A percentile compares a stretch with the other conserved stretches of the same genome.
Conservation (phyloP, 2,888 invertebrate species). For the Ferdinandea cuprea region DNA sequence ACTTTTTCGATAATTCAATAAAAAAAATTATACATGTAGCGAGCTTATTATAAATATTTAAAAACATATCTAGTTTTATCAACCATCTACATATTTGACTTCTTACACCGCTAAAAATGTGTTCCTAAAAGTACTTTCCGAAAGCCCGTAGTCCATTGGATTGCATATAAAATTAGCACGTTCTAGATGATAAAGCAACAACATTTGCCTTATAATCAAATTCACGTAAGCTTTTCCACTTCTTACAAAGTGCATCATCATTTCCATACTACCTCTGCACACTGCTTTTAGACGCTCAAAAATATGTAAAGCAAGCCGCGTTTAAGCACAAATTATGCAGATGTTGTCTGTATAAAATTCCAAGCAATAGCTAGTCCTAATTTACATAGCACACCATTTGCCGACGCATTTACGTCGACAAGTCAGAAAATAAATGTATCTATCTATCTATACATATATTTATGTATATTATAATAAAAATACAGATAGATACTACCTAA, state of each 20-base stretch:
- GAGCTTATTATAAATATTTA: too few species aligned
- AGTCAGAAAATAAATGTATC: constrained; percentile 23
- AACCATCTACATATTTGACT: too few species aligned
- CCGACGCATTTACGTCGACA: constrained; percentile 49
- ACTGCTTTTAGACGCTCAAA: constrained; percentile 18
- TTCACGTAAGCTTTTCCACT: constrained; percentile 37
- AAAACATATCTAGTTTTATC: too few species aligned
- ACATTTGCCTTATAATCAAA: constrained; percentile 28
- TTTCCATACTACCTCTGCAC: constrained; percentile 43
- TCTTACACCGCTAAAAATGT: too few species aligned
- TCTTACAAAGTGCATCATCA: constrained; percentile 49
- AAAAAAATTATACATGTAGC: too few species aligned
- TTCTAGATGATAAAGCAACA: neutral
- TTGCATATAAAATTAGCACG: constrained; percentile 40
- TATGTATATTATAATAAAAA: too few species aligned
- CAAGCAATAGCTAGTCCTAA: constrained; percentile 36
- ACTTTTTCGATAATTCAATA: too few species aligned
- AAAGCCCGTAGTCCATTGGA: neutral
- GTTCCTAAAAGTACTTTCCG: too few species aligned
- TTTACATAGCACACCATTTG: constrained; percentile 62
- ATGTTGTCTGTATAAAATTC: constrained; percentile 57
- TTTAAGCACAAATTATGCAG: constrained; percentile 65
- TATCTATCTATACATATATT: too few species aligned
- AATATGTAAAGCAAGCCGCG: constrained; percentile 58
- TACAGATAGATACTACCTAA: constrained; percentile 12